These are phyloP conservation scores for Cinara cedri DNA, from an alignment of 2,888 invertebrate genomes.

Conservation along the genomic window DNA sequence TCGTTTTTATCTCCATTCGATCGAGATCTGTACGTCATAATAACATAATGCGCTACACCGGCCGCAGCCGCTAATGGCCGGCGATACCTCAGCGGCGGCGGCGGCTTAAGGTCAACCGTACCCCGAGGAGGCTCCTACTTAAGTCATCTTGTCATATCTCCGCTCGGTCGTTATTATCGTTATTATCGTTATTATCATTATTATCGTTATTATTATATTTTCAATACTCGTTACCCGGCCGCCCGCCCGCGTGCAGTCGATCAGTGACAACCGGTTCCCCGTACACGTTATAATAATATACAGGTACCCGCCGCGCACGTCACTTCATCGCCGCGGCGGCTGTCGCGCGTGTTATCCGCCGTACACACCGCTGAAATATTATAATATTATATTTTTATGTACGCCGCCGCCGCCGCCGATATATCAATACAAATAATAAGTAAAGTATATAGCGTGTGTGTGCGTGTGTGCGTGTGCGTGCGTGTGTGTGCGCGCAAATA, in stretches of 20 bases:
- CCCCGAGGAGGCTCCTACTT: slow-evolving; percentile 51
- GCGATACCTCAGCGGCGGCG: slow-evolving; percentile 22
- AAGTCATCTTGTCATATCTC: slow-evolving; percentile 53
- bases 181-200: slow-evolving; percentile 33
- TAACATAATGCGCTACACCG: neutral
- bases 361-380: slow-evolving; percentile 17
- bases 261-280: slow-evolving; percentile 57
- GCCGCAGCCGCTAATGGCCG: slow-evolving; percentile 39
- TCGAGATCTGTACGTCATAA: slow-evolving; percentile 2
- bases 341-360: no score
- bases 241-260: slow-evolving; percentile 8
- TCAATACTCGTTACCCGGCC: slow-evolving; percentile 48
- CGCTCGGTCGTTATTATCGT: slow-evolving; percentile 24
- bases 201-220: slow-evolving; percentile 28
- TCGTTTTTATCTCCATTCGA: slow-evolving; percentile 29
- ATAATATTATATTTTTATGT: no score
- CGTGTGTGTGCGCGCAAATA: no score
- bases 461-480: no score
- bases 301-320: neutral
- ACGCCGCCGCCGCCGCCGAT: no score
- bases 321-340: slow-evolving; percentile 1
- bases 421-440: no score
- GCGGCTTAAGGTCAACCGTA: slow-evolving; percentile 45
- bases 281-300: slow-evolving; percentile 1
- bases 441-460: no score